Percentiles rank a stretch among this genome's conserved stretches.
phyloP scores from a whole-genome alignment of 2,888 invertebrate genomes.

The Drosophila helvetica region DNA sequence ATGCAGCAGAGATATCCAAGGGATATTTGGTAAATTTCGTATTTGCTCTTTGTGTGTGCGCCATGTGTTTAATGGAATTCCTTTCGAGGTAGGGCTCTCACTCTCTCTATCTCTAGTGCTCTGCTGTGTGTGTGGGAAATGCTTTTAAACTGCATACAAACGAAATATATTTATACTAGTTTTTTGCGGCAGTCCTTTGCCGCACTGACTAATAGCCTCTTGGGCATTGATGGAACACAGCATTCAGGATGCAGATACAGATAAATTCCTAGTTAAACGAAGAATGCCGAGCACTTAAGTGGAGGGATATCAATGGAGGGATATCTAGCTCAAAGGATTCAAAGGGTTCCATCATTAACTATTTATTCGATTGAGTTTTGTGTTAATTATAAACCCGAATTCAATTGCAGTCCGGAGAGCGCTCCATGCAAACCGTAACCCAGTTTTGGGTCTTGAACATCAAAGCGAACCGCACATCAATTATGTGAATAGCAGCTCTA shows the following conservation, averaged over 20 bases:
- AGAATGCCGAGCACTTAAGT: slow-evolving; percentile 12
- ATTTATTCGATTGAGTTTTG: slow-evolving; percentile 30
- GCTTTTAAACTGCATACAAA: slow-evolving; percentile 71
- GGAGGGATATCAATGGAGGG: background rate
- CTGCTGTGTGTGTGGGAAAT: slow-evolving; percentile 48
- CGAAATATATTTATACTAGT: slow-evolving; percentile 58
- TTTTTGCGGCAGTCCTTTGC: slow-evolving; percentile 8
- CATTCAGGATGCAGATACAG: background rate
- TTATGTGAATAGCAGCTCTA: slow-evolving; percentile 65
- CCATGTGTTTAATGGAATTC: slow-evolving; percentile 60
- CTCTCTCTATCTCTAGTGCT: background rate
- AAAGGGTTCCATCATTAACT: slow-evolving; percentile 30
- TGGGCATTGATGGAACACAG: slow-evolving; percentile 54
- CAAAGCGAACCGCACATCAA: slow-evolving; percentile 40
- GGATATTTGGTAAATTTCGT: slow-evolving; percentile 44
- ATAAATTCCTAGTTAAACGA: slow-evolving; percentile 32
- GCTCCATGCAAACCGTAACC: background rate
- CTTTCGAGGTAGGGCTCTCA: slow-evolving; percentile 12
- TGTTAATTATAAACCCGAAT: slow-evolving; percentile 34
- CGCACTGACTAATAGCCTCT: slow-evolving; percentile 63
- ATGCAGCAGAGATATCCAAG: slow-evolving; percentile 18
- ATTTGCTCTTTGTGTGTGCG: slow-evolving; percentile 42
- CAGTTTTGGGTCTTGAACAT: slow-evolving; percentile 7
- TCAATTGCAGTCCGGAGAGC: slow-evolving; percentile 25
- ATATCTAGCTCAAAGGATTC: slow-evolving; percentile 13